Conservation (phyloP, 2,888 invertebrate species). For the Phengaris arion region DNA sequence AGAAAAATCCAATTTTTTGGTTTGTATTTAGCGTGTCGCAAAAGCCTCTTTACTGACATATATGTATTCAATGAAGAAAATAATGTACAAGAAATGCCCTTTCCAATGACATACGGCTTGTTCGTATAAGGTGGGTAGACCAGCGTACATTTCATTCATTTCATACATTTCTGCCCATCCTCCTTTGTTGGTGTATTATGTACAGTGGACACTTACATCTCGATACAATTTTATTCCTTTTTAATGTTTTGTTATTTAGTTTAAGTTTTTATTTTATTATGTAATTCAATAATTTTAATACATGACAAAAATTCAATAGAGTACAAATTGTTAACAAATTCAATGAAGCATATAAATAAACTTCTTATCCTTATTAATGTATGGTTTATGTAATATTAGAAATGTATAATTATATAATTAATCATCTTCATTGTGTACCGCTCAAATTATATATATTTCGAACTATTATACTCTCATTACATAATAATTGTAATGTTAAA, state of each 20-base stretch:
- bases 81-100: no score
- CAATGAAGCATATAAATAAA: background rate
- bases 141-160: no score
- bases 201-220: no score
- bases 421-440: background rate
- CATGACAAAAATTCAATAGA: background rate
- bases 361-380: background rate
- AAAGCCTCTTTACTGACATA: no score
- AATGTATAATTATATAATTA: constrained; percentile 5
- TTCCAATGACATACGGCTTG: no score
- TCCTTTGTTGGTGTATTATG: no score
- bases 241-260: background rate
- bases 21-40: no score
- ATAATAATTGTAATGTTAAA: background rate
- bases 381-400: background rate
- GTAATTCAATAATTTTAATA: background rate
- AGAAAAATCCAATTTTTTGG: no score
- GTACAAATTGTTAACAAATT: background rate
- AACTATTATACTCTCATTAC: background rate
- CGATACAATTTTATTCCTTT: no score
- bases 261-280: background rate
- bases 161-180: no score
- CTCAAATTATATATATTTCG: constrained; percentile 7
- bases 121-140: no score
- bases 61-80: no score